These are phyloP conservation scores for Apotomis capreana DNA, from an alignment of 2,888 invertebrate genomes.

Conservation along the genomic window DNA sequence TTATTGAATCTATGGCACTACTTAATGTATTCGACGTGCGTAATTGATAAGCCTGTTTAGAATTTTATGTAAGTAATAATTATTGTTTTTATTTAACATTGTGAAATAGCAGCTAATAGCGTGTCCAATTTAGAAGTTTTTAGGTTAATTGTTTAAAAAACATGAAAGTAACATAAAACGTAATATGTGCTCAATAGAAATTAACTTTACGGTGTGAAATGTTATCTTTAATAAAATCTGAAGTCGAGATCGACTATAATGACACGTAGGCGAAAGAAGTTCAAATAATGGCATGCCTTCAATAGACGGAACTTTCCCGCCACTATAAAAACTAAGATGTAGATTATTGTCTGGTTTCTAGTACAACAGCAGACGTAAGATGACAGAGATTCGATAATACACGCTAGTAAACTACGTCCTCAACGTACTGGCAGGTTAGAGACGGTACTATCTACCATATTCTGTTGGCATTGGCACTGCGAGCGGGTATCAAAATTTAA, in stretches of 20 bases:
- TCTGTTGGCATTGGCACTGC: constrained; percentile 24
- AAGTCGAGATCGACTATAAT: neutral
- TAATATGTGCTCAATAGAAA: neutral
- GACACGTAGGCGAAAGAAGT: neutral
- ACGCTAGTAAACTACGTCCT: neutral
- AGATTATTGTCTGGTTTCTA: neutral
- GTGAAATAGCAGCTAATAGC: constrained; percentile 31
- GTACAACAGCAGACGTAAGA: neutral
- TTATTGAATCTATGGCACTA: neutral
- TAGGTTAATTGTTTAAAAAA: constrained; percentile 21
- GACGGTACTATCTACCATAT: constrained; percentile 4
- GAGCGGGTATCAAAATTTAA: constrained; percentile 23
- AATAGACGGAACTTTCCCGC: constrained; percentile 16
- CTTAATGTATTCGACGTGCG: neutral
- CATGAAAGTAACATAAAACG: neutral
- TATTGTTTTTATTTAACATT: constrained; percentile 19
- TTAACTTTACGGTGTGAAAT: neutral
- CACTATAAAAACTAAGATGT: neutral
- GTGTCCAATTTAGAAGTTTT: constrained; percentile 23
- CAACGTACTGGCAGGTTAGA: constrained; percentile 13
- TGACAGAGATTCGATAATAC: neutral
- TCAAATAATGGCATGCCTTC: neutral
- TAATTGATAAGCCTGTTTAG: constrained; percentile 8
- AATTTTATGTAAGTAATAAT: constrained; percentile 16
- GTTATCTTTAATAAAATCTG: neutral